Evolutionary conservation across 35 echinoderm and acorn worm genomes (phyloP).

Genomic region (Anneissia japonica): DNA sequence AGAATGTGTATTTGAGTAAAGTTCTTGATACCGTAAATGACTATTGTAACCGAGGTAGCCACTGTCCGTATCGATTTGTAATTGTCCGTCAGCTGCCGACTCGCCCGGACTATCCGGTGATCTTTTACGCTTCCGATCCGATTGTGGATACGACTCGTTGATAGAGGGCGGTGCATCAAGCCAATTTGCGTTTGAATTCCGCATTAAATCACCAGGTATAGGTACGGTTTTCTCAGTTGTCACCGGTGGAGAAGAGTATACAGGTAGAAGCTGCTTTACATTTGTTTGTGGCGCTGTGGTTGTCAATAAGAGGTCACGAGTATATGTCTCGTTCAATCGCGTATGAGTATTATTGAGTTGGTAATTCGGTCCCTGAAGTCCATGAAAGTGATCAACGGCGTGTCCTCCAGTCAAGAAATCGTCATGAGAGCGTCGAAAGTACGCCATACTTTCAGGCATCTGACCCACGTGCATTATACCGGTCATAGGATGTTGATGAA

Average conservation of each 20-base stretch:
- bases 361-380: background rate
- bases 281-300: background rate
- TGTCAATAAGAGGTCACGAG: background rate
- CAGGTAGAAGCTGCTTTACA: background rate
- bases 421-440: background rate
- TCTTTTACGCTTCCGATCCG: background rate
- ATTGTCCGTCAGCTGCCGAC: background rate
- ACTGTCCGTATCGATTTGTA: background rate
- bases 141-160: background rate
- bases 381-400: background rate
- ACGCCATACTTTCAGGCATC: background rate
- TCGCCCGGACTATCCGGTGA: background rate
- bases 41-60: background rate
- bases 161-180: background rate
- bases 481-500: background rate
- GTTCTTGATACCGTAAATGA: background rate
- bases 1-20: background rate
- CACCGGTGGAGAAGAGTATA: background rate
- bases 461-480: background rate
- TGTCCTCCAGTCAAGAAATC: background rate
- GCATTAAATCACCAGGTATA: background rate
- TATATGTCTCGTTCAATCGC: background rate
- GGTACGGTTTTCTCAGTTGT: background rate
- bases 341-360: background rate
- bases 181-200: background rate